Base-by-base conservation (phyloP, 2,797 vertebrate species). In the Phalanger gymnotis region DNA sequence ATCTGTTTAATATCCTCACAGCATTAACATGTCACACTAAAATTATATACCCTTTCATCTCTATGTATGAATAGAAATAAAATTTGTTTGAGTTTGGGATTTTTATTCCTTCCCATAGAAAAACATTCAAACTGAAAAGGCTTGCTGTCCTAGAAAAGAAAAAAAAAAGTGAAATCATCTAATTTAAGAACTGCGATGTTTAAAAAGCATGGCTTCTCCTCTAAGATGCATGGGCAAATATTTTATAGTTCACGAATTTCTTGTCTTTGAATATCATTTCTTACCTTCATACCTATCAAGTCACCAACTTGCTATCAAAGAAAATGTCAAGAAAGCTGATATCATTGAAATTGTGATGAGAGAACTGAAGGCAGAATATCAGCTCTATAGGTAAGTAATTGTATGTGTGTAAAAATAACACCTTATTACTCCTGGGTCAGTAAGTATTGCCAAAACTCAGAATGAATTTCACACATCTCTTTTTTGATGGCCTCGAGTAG, bases 261-360 rank as follows among this genome's bases (percentile, higher is more conserved):
- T 47, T 66, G 1, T 56, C 57, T 91, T 95, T 93, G 5, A 94
- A 92, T 93, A 55, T 13, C 2, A 94, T 91, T 96, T 92, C 90
- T 61, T 90, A 5, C 2, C 22, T 47, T 87, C 27, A 53, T 53
- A 57, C 54, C 1, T 2, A 90, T 56, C 81, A 91, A 73, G 4
- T 0, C 90, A 57, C 92, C 53, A 95, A 16, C 52, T 89, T n/a
- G 0, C 9, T 87, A 73, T 53, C 73, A 91, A 92, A 52, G 19
- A 90, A 96, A 96, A 93, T 91, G 55, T 91, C 52, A 40, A 93
- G 40, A 94, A 11, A 0, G 57, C 13, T 93, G 3, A 1, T 51
- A 89, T 31, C 6, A 54, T 91, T 10, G 54, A 56, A 91, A 61
- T 93, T 95, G 91, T n/a, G 89, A 95, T 94, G 3, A 57, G 1